Evolutionary conservation across 1,140 invertebrate genomes (phyloP).

Genomic region (Pseudomyrmex sp.): DNA sequence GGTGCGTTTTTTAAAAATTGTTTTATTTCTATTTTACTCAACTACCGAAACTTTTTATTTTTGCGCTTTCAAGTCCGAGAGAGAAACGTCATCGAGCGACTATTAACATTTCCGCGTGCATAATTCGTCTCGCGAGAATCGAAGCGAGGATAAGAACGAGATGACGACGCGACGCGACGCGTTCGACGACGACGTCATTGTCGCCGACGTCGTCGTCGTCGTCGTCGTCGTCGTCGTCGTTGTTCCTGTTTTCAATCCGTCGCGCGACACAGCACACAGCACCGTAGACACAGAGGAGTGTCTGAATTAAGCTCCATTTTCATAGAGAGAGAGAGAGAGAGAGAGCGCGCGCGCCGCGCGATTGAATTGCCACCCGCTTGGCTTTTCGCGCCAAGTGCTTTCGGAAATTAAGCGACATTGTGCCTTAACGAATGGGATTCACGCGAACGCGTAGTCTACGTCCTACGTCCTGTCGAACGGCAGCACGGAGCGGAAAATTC

Average conservation of each 20-base stretch:
- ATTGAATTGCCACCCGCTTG: constrained; percentile 73
- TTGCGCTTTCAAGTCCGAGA: too few species aligned
- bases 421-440: constrained; percentile 73
- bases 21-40: not conserved
- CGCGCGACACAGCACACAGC: too few species aligned
- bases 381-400: constrained; percentile 66
- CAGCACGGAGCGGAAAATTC: constrained; percentile 12
- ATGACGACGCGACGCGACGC: not conserved
- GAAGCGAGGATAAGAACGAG: constrained; percentile 14
- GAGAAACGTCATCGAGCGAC: not conserved
- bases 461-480: constrained; percentile 47
- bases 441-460: constrained; percentile 55
- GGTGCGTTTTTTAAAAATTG: too few species aligned
- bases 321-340: constrained; percentile 34
- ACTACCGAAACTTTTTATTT: not conserved
- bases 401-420: constrained; percentile 77
- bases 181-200: constrained; percentile 15
- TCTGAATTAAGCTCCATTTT: constrained; percentile 73
- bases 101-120: constrained; percentile 22
- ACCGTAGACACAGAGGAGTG: constrained; percentile 40
- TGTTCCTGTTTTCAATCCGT: constrained; percentile 49
- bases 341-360: constrained; percentile 46
- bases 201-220: constrained; percentile 12
- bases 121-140: not conserved
- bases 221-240: constrained; percentile 28